phyloP scores from a whole-genome alignment of 2,888 invertebrate genomes.

The Hirtodrosophila duncani region DNA sequence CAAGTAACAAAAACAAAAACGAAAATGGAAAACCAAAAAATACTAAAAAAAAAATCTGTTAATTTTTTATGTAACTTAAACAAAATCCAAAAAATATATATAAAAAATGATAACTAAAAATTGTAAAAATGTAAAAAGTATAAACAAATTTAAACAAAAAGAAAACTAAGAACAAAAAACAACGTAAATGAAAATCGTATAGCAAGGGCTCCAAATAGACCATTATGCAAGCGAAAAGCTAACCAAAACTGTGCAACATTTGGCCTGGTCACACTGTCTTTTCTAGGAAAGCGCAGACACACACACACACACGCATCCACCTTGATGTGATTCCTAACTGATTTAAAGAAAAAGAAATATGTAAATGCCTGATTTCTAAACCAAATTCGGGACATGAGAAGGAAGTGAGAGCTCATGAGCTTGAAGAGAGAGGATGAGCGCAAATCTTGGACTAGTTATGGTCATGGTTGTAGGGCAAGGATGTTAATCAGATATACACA shows the following conservation, averaged over 20 bases:
- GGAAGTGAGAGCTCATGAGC: too few species aligned
- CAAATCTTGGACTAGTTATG: too few species aligned
- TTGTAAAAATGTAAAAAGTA: constrained; percentile 87
- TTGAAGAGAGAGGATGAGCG: too few species aligned
- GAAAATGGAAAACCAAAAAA: constrained; percentile 39
- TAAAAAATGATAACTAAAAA: constrained; percentile 84
- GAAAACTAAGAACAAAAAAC: constrained; percentile 80
- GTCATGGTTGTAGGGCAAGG: too few species aligned
- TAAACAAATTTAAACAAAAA: constrained; percentile 86
- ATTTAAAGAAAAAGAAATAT: not conserved
- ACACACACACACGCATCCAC: too few species aligned
- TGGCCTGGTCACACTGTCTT: constrained; percentile 42
- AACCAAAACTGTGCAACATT: constrained; percentile 51
- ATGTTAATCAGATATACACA: too few species aligned
- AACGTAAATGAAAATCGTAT: constrained; percentile 65
- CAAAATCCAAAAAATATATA: constrained; percentile 42
- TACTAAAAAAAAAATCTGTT: constrained; percentile 81
- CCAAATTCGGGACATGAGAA: too few species aligned
- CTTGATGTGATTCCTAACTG: too few species aligned
- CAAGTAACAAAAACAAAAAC: constrained; percentile 79
- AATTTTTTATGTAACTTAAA: constrained; percentile 89
- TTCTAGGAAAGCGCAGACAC: constrained; percentile 7
- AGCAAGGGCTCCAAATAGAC: constrained; percentile 93
- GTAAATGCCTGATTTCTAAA: too few species aligned
- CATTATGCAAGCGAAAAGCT: constrained; percentile 60